These are phyloP conservation scores for Seira ritae DNA, from an alignment of 2,888 invertebrate species.

Conservation along the genomic window DNA sequence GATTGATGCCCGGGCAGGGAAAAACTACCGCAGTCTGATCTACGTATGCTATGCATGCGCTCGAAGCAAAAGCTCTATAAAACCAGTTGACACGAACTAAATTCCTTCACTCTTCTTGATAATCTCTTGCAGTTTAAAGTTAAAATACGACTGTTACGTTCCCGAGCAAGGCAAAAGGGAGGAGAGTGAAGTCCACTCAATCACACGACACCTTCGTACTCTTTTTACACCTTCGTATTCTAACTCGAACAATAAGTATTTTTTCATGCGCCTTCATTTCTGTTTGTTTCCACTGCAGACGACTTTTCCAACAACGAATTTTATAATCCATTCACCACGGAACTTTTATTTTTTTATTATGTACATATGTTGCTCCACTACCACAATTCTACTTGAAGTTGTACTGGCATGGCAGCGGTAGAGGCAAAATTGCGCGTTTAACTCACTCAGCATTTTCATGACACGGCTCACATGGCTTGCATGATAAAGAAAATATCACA, in stretches of 20 bases:
- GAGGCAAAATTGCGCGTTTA: not conserved
- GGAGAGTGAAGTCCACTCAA: not conserved
- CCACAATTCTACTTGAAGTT: not conserved
- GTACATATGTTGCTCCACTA: slow-evolving; percentile 11
- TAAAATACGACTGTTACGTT: not conserved
- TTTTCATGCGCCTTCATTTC: not conserved
- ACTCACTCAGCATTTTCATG: slow-evolving; percentile 4
- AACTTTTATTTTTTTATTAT: not conserved
- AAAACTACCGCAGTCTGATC: no score
- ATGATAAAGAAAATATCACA: slow-evolving; percentile 34
- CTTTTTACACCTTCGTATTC: not conserved
- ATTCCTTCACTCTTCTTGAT: not conserved
- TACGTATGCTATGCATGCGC: no score
- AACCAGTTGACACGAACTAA: no score
- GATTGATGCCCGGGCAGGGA: no score
- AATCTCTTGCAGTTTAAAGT: slow-evolving; percentile 1
- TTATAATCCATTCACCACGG: slow-evolving; percentile 7
- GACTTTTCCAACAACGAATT: not conserved
- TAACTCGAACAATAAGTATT: not conserved
- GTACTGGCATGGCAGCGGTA: not conserved
- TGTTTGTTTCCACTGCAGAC: slow-evolving; percentile 4
- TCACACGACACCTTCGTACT: not conserved
- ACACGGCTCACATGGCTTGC: slow-evolving; percentile 38
- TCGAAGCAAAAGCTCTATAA: no score
- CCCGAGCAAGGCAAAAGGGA: not conserved